phyloP scores from a whole-genome alignment of 2,113 vertebrate genomes.

The Oreochromis tanganicae region DNA sequence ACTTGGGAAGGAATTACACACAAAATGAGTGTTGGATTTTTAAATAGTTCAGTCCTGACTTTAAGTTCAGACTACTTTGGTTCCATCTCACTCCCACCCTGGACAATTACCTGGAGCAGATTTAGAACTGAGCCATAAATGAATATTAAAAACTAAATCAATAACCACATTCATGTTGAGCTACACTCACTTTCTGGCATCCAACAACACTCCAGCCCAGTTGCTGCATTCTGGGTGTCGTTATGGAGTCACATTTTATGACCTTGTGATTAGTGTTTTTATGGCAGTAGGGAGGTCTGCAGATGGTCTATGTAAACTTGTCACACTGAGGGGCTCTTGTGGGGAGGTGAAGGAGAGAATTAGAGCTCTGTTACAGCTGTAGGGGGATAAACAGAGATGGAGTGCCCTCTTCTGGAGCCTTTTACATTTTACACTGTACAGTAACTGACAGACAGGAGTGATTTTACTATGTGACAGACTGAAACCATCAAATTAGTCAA shows the following conservation, averaged over 20 bases:
- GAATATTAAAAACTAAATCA: conserved; percentile 38
- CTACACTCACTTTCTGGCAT: not conserved
- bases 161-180: conserved; percentile 52
- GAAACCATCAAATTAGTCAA: not conserved
- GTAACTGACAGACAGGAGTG: not conserved
- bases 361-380: conserved; percentile 48
- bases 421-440: not conserved
- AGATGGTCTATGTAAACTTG: conserved; percentile 69
- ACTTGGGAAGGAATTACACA: not conserved
- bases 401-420: conserved; percentile 66
- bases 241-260: conserved; percentile 68
- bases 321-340: conserved; percentile 67
- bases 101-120: not conserved
- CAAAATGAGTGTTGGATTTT: not conserved
- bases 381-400: conserved; percentile 43
- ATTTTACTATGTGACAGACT: not conserved
- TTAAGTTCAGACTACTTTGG: not conserved
- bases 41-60: not conserved
- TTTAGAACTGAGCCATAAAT: not conserved
- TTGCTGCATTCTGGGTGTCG: conserved; percentile 50
- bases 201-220: not conserved
- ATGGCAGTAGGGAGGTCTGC: conserved; percentile 64
- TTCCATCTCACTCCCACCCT: not conserved
- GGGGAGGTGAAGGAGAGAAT: conserved; percentile 34
- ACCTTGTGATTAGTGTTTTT: conserved; percentile 72